Base-by-base conservation (phyloP, 2,888 invertebrate species). In the Cheiracanthium punctorium region DNA sequence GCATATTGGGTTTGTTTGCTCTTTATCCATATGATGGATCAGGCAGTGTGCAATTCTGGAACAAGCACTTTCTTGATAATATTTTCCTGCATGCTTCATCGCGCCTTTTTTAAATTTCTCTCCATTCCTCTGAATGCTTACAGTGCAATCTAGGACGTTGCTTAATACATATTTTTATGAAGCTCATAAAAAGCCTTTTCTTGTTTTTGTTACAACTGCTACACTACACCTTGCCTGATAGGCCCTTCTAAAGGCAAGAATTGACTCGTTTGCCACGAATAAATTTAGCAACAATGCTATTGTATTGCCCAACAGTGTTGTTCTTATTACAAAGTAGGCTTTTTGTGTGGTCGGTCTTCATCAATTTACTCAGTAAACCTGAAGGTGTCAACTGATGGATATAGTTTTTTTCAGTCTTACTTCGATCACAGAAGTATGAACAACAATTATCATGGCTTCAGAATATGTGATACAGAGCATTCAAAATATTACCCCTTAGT, bases 281-380 rank as follows among this genome's bases (percentile, higher is more conserved):
- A 30, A 48, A 48, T 24, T 79, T 79, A 8, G 33, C 52, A 29
- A 52, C 30, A 20, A 72, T 43, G 28, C 30, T 37, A 28, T 65
- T 29, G 43, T 72, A 80, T 4, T 80, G 80, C 32, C 65, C 65
- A 12, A 80, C 72, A 29, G 30, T 29, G 29, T 80, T 73, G n/a
- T n/a, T n/a, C n/a, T n/a, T n/a, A n/a, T n/a, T n/a, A n/a, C n/a
- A n/a, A n/a, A n/a, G n/a, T n/a, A n/a, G n/a, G n/a, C n/a, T n/a
- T n/a, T n/a, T n/a, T n/a, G n/a, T n/a, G n/a, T n/a, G n/a, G n/a
- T n/a, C n/a, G n/a, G n/a, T n/a, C n/a, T n/a, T n/a, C n/a, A n/a
- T n/a, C n/a, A n/a, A n/a, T n/a, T n/a, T n/a, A n/a, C n/a, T n/a
- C n/a, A n/a, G n/a, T n/a, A n/a, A n/a, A n/a, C n/a, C n/a, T n/a